Conservation (phyloP, 2,113 vertebrate species). For the Probosciger aterrimus region DNA sequence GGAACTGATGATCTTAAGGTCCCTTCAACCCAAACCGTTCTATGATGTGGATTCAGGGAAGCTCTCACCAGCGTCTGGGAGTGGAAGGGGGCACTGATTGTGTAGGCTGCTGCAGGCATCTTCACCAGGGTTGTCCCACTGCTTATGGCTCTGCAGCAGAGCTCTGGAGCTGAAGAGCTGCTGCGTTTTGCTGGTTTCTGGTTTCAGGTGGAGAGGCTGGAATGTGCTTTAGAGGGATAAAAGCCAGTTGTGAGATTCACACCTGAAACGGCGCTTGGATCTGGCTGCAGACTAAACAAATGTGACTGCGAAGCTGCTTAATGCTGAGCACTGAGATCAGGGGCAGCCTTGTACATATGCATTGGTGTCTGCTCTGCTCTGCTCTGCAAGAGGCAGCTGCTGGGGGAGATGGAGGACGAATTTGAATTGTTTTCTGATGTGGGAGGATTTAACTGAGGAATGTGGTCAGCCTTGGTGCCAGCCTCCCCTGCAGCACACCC, state of each 20-base stretch:
- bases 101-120: background rate
- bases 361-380: background rate
- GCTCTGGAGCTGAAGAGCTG: accelerated
- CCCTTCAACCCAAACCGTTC: background rate
- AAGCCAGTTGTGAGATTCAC: background rate
- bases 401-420: background rate
- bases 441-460: background rate
- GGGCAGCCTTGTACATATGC: background rate
- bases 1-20: background rate
- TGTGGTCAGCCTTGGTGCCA: background rate
- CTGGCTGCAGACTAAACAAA: background rate
- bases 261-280: background rate
- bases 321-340: background rate
- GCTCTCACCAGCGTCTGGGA: background rate
- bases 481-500: background rate
- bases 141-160: background rate
- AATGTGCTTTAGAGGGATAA: background rate
- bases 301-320: background rate
- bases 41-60: background rate
- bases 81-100: background rate
- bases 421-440: background rate
- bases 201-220: background rate
- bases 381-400: background rate
- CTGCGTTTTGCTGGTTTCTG: background rate
- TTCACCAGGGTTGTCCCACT: background rate